Base-by-base conservation (phyloP, 2,888 invertebrate genomes). In the Rhaphigaster nebulosa region DNA sequence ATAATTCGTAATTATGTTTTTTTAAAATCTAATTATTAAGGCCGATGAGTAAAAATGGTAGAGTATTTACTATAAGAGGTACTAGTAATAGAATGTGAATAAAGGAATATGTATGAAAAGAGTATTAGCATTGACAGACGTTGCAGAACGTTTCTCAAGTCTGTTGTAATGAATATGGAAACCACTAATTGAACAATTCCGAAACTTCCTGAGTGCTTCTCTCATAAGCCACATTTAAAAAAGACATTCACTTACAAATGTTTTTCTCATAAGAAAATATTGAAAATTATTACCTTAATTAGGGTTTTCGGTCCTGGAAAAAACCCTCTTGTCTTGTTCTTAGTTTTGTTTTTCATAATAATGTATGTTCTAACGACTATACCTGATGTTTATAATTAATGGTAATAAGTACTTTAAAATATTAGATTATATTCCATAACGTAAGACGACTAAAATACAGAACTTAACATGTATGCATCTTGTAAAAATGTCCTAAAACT, bases 121-220 rank as follows among this genome's bases (percentile, higher is more conserved):
- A 65, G 29, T 65, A 65, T 65, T 65, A 65, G 65, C 65, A 29
- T 34, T 76, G 70, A 23, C 34, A 38, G 34, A 38, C 34, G 70
- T 76, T 76, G 38, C 70, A 76, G 38, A 38, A 76, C 20, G 8
- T 76, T 76, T 76, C 70, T 20, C 23, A 76, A 38, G 70, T 38
- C 70, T 76, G 70, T 76, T 23, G 70, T 38, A 76, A 76, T 76
- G 70, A 76, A 76, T 76, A 76, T 76, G 38, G 70, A 38, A 76
- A 38, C 70, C 38, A 38, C 70, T 76, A 76, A 76, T 76, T 76
- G 70, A 76, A 76, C 70, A 23, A 76, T 76, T 76, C 38, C 38
- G 70, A 76, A 34, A 76, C 70, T 76, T 76, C 38, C 70, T 76
- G 70, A 23, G 70, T 20, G 6, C 20, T 70, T 70, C 34, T 76